Conservation (phyloP, 1,140 invertebrate species). For the Eriosoma lanigerum region DNA sequence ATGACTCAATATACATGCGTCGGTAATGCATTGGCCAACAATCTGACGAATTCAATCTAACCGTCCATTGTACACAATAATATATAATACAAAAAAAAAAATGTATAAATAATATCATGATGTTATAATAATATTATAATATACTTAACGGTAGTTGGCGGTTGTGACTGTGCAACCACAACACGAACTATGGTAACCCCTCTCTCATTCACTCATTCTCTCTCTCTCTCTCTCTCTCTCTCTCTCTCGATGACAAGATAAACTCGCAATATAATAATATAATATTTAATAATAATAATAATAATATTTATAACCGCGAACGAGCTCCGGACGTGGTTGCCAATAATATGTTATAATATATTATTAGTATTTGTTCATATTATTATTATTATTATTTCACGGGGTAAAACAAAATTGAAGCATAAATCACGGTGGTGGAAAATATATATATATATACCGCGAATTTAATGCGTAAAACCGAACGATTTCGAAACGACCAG, state of each 20-base stretch:
- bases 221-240: no score
- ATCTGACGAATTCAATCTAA: slow-evolving; percentile 25
- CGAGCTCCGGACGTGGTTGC: background rate
- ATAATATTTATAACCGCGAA: background rate
- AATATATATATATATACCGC: no score
- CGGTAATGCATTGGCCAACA: slow-evolving; percentile 1
- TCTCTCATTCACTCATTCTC: no score
- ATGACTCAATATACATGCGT: slow-evolving; percentile 1
- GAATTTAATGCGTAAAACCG: background rate
- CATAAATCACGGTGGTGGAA: slow-evolving; percentile 27
- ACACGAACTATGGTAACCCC: no score
- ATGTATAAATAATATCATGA: background rate
- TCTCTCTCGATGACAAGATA: no score
- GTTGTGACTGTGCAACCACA: no score
- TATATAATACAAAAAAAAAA: background rate
- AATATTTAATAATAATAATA: background rate
- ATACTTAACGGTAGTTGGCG: no score
- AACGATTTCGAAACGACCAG: slow-evolving; percentile 26
- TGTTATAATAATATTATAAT: background rate
- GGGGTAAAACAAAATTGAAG: slow-evolving; percentile 22
- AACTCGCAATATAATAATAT: background rate
- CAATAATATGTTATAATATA: background rate
- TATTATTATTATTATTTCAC: slow-evolving; percentile 22
- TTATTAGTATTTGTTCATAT: no score
- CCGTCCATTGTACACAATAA: background rate